Evolutionary conservation across 2,888 invertebrate species (phyloP), one percentile per base, ranked within the genome.

Genomic region (Hartigia nigra): DNA sequence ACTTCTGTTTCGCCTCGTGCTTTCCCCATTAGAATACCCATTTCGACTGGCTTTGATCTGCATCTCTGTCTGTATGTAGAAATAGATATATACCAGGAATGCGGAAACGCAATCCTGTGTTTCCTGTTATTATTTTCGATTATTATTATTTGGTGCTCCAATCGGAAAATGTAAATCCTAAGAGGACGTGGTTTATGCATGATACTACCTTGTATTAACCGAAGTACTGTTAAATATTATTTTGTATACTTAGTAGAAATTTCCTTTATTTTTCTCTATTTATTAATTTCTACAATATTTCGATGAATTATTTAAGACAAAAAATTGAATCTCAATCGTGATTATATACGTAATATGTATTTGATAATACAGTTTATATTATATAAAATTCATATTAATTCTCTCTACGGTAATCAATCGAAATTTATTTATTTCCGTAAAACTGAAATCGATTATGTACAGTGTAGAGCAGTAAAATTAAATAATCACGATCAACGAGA

Each of bases 1-100:
- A 55, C 23, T 55, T 55, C 86, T 82, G 80, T 81, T 81, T 82
- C 77, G 76, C 78, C 78, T 79, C 80, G 80, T 77, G 79, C 80
- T 81, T 80, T 79, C 79, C 78, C 76, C 75, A 75, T 78, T 34
- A 77, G 78, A 79, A 78, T 81, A 80, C 81, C 79, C 79, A 77
- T 86, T 84, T 23, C 55, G 55, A 55, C 23, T 23, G 55, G 23
- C 55, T 55, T 55, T 55, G 55, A 55, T 55, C 55, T 55, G 23
- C 55, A 23, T 55, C 55, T 55, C 23, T 9, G 55, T 55, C 23
- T 55, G 55, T 23, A 55, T 23, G 23, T 55, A 9, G 55, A 9
- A 55, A 55, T 55, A 55, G 55, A 0, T 55, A 23, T 9, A 23
- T 9, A 9, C 23, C 55, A 23, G 55, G 23, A 55, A 55, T 55